Conservation (phyloP, 2,888 invertebrate species). For the Drosophila quinaria region DNA sequence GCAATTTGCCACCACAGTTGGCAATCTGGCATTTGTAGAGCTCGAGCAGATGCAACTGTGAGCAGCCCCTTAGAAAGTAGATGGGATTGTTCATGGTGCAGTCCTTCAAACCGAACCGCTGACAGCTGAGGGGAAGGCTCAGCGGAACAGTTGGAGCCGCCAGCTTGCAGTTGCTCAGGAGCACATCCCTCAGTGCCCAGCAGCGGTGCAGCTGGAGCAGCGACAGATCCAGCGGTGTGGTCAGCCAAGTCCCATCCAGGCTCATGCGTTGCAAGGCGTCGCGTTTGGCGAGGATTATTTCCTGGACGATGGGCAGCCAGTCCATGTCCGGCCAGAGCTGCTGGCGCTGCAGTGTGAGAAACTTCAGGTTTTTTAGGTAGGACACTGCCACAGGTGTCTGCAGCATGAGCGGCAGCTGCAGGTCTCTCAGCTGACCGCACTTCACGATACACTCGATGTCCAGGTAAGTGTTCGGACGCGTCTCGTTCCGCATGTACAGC, state of each 20-base stretch:
- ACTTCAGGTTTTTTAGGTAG: slow-evolving; percentile 26
- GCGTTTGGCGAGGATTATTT: slow-evolving; percentile 46
- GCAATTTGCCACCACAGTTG: not conserved
- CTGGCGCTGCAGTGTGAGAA: slow-evolving; percentile 42
- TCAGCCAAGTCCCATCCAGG: slow-evolving; percentile 55
- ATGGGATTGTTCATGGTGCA: slow-evolving; percentile 30
- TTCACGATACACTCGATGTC: slow-evolving; percentile 23
- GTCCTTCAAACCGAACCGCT: slow-evolving; percentile 23
- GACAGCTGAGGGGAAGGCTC: slow-evolving; percentile 51
- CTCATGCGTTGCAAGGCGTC: slow-evolving; percentile 23
- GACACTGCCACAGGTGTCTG: slow-evolving; percentile 18
- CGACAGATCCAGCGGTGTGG: slow-evolving; percentile 29
- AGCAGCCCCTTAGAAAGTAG: not conserved
- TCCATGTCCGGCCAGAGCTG: slow-evolving; percentile 40
- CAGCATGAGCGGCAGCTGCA: slow-evolving; percentile 48
- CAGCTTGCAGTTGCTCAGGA: slow-evolving; percentile 52
- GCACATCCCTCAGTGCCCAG: slow-evolving; percentile 44
- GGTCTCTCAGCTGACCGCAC: slow-evolving; percentile 26
- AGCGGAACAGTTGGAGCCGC: not conserved
- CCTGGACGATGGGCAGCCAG: slow-evolving; percentile 40
- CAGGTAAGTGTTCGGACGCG: not conserved
- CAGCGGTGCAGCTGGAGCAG: slow-evolving; percentile 39
- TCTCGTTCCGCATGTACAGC: slow-evolving; percentile 24
- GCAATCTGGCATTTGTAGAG: slow-evolving; percentile 12
- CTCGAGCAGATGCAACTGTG: slow-evolving; percentile 30